phyloP scores from a whole-genome alignment of 1,140 invertebrate species.

The Drosophila bipectinata region DNA sequence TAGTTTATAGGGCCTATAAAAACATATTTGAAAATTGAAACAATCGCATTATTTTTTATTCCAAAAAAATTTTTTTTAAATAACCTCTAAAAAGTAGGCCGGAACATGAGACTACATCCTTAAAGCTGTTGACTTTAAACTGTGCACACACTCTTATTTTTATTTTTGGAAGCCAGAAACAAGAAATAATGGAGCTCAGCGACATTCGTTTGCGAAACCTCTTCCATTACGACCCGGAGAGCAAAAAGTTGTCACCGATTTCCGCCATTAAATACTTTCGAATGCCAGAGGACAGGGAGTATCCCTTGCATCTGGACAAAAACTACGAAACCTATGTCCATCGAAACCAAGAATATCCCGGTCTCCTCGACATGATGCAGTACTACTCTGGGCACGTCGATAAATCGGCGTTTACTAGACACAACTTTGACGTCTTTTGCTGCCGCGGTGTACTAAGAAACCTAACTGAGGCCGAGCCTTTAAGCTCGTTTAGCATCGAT shows the following conservation, averaged over 20 bases:
- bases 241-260: not conserved
- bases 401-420: not conserved
- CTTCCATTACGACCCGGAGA: not conserved
- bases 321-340: not conserved
- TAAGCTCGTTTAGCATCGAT: too few relatives aligned
- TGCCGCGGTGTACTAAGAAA: not conserved
- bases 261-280: slow-evolving; percentile 5
- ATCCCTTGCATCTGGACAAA: slow-evolving; percentile 1
- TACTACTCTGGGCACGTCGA: not conserved
- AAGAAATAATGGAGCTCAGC: slow-evolving; percentile 4
- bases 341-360: not conserved
- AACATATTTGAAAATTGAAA: too few relatives aligned
- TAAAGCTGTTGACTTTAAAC: too few relatives aligned
- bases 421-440: not conserved
- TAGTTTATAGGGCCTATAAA: too few relatives aligned
- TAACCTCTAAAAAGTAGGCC: too few relatives aligned
- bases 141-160: too few relatives aligned
- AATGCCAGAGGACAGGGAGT: not conserved
- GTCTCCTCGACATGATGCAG: not conserved
- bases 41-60: too few relatives aligned
- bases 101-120: too few relatives aligned
- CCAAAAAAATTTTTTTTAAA: too few relatives aligned
- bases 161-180: too few relatives aligned
- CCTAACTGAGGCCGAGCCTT: not conserved
- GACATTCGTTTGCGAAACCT: slow-evolving; percentile 5